Conservation (phyloP, 1,140 invertebrate species). For the Agraylea sexmaculata region DNA sequence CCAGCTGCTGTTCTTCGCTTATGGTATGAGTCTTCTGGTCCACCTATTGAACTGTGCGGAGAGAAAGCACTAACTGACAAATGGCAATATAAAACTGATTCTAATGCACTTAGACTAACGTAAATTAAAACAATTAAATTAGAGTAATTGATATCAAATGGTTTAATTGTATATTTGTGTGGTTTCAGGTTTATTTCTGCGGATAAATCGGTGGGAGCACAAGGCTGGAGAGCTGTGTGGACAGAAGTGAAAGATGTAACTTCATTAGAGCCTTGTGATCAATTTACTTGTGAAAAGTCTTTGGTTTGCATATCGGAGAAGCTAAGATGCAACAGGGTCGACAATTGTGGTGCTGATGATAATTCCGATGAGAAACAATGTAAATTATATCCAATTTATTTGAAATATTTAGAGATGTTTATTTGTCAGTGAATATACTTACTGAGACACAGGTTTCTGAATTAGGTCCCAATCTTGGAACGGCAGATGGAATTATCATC, state of each 20-base stretch:
- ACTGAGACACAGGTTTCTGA: slow-evolving; percentile 17
- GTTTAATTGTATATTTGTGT: slow-evolving; percentile 16
- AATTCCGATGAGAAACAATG: slow-evolving; percentile 71
- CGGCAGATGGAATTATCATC: slow-evolving; percentile 28
- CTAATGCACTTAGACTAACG: slow-evolving; percentile 70
- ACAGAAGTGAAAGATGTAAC: slow-evolving; percentile 60
- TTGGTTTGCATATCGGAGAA: slow-evolving; percentile 70
- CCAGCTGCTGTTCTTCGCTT: slow-evolving; percentile 78
- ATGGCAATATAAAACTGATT: slow-evolving; percentile 76
- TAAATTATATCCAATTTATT: slow-evolving; percentile 44
- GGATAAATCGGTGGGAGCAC: slow-evolving; percentile 48
- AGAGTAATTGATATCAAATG: neutral
- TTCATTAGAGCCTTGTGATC: slow-evolving; percentile 14
- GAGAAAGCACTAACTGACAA: slow-evolving; percentile 59
- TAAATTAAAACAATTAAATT: slow-evolving; percentile 28
- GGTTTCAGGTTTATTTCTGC: slow-evolving; percentile 51
- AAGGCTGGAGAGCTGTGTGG: slow-evolving; percentile 81
- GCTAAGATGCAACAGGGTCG: slow-evolving; percentile 62
- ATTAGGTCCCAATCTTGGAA: slow-evolving; percentile 26
- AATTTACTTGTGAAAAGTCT: slow-evolving; percentile 31
- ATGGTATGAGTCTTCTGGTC: slow-evolving; percentile 61
- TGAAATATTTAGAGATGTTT: neutral
- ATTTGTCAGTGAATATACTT: slow-evolving; percentile 5
- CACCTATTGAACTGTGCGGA: slow-evolving; percentile 81
- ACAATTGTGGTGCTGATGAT: slow-evolving; percentile 71